Evolutionary conservation across 1,140 invertebrate species (phyloP).

Genomic region (Rhyzopertha dominica): DNA sequence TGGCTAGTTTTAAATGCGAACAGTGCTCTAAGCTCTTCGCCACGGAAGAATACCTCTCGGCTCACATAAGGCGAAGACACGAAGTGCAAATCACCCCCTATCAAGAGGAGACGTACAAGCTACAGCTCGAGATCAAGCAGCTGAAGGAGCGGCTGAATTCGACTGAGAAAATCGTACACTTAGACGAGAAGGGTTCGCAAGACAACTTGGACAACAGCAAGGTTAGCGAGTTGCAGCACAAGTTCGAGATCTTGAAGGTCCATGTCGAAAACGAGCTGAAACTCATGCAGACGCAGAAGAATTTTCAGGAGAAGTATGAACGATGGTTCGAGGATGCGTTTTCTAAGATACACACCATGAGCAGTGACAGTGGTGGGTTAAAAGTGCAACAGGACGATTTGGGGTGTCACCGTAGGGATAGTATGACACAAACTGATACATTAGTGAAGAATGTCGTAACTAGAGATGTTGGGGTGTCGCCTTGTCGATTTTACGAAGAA

Average conservation of each 20-base stretch:
- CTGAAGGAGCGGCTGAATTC: conserved; percentile 54
- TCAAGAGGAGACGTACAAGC: conserved; percentile 50
- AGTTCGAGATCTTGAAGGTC: conserved; percentile 37
- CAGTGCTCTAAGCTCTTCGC: conserved; percentile 55
- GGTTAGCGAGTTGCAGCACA: conserved; percentile 31
- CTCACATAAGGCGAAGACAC: conserved; percentile 52
- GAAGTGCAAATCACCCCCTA: conserved; percentile 34
- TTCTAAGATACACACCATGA: conserved; percentile 9
- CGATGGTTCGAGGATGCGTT: conserved; percentile 34
- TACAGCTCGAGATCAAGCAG: conserved; percentile 54
- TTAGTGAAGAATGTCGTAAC: conserved; percentile 5
- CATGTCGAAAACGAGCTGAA: conserved; percentile 39
- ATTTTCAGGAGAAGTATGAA: conserved; percentile 37
- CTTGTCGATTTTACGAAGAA: conserved; percentile 14
- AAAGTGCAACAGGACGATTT: conserved; percentile 6
- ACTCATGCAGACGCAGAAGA: conserved; percentile 31
- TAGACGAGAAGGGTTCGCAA: conserved; percentile 20
- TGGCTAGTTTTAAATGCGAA: conserved; percentile 45
- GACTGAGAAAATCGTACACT: conserved; percentile 47
- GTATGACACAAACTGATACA: conserved; percentile 26
- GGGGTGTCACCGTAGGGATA: conserved; percentile 12
- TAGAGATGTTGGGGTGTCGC: background rate
- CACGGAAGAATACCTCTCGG: conserved; percentile 52
- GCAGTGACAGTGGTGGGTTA: conserved; percentile 12
- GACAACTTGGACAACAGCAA: conserved; percentile 17